Percentiles rank a stretch among this genome's conserved stretches.
phyloP scores from a whole-genome alignment of 2,797 vertebrate species.

The Eulemur rubriventer region DNA sequence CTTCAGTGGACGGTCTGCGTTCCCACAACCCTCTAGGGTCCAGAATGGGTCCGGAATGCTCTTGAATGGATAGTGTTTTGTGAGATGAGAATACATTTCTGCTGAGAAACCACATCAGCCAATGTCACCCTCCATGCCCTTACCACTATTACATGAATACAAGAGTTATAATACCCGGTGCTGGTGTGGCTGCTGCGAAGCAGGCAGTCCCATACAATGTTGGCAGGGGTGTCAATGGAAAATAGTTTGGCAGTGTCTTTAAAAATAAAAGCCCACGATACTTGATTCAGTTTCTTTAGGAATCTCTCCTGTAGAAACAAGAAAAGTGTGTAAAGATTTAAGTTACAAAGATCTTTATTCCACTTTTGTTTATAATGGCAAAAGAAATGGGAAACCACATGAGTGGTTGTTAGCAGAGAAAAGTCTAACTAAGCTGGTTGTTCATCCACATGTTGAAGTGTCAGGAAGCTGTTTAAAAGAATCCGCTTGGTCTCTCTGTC shows the following conservation, averaged over 20 bases:
- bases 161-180: neutral
- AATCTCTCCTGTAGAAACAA: neutral
- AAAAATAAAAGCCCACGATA: neutral
- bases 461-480: neutral
- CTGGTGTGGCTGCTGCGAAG: neutral
- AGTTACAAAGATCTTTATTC: neutral
- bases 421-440: neutral
- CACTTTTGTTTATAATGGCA: neutral
- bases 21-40: neutral
- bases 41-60: neutral
- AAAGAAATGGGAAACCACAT: neutral
- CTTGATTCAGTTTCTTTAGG: neutral
- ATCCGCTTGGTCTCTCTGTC: neutral
- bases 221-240: neutral
- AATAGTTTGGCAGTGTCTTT: neutral
- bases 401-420: neutral
- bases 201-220: accelerated
- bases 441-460: no score
- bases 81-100: neutral
- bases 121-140: neutral
- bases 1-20: neutral
- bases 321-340: neutral
- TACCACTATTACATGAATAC: accelerated
- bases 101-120: neutral
- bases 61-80: neutral